Conservation (phyloP, 1,140 invertebrate genomes). For the Halesus radiatus region DNA sequence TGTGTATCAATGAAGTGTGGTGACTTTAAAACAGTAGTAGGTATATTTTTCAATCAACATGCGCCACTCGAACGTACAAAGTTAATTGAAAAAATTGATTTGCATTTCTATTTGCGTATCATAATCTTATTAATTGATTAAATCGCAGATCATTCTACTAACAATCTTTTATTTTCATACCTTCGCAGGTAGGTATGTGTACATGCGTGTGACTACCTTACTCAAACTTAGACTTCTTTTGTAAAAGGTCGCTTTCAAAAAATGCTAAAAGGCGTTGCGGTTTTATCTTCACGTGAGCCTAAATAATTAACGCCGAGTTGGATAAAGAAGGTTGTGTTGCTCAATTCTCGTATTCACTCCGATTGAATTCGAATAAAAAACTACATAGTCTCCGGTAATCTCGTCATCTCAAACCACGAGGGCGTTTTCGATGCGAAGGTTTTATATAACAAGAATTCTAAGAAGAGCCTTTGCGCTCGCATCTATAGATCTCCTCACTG, state of each 20-base stretch:
- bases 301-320: neutral
- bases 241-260: conserved; percentile 20
- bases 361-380: neutral
- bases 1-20: too few species aligned
- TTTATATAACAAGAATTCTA: neutral
- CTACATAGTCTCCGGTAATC: neutral
- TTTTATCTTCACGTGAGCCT: neutral
- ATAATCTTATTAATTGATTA: too few species aligned
- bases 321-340: conserved; percentile 27
- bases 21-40: too few species aligned
- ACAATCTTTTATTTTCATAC: too few species aligned
- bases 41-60: too few species aligned
- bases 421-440: neutral
- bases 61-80: too few species aligned
- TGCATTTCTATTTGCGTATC: too few species aligned
- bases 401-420: neutral
- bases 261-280: conserved; percentile 1
- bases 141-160: too few species aligned
- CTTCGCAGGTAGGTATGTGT: too few species aligned
- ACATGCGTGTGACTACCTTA: too few species aligned
- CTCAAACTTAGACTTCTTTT: too few species aligned
- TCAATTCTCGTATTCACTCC: conserved; percentile 24
- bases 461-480: neutral
- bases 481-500: neutral
- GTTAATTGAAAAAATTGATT: too few species aligned